A percentile compares a stretch with the other conserved stretches of the same genome.
phyloP scores from a whole-genome alignment of 2,797 vertebrate genomes.

The Kryptolebias ocellatus region DNA sequence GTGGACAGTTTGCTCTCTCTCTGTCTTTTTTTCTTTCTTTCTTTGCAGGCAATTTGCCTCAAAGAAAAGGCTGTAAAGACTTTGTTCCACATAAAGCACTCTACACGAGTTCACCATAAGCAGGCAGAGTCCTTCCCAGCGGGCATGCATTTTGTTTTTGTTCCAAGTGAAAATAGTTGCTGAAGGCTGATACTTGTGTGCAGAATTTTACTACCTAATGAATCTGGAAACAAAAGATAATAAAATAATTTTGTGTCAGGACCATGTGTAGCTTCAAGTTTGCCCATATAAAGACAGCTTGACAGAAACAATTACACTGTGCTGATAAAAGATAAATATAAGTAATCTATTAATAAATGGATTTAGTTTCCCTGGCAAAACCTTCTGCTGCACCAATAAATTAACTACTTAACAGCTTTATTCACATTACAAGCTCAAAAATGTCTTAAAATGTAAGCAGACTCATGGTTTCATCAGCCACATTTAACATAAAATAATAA shows the following conservation, averaged over 20 bases:
- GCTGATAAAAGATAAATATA: no score
- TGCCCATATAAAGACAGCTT: not conserved
- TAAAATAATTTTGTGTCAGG: not conserved
- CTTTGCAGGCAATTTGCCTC: constrained; percentile 39
- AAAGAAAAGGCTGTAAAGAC: constrained; percentile 53
- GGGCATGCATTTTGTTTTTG: constrained; percentile 9
- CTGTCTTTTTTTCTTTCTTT: constrained; percentile 19
- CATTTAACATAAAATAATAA: not conserved
- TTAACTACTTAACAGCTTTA: not conserved
- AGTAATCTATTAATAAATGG: no score
- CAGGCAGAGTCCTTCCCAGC: constrained; percentile 18
- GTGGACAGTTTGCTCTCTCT: constrained; percentile 42
- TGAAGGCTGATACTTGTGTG: not conserved
- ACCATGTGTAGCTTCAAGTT: no score
- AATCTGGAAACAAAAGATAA: not conserved
- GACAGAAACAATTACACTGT: no score
- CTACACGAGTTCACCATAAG: constrained; percentile 28
- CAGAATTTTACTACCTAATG: not conserved
- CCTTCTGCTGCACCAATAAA: not conserved
- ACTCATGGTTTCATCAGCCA: not conserved
- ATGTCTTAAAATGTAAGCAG: not conserved
- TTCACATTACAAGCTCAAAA: not conserved
- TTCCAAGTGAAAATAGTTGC: constrained; percentile 7
- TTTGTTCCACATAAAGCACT: constrained; percentile 50
- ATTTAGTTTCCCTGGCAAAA: constrained; percentile 5